Base-by-base conservation (phyloP, 1,140 invertebrate species). In the Bradysia coprophila region DNA sequence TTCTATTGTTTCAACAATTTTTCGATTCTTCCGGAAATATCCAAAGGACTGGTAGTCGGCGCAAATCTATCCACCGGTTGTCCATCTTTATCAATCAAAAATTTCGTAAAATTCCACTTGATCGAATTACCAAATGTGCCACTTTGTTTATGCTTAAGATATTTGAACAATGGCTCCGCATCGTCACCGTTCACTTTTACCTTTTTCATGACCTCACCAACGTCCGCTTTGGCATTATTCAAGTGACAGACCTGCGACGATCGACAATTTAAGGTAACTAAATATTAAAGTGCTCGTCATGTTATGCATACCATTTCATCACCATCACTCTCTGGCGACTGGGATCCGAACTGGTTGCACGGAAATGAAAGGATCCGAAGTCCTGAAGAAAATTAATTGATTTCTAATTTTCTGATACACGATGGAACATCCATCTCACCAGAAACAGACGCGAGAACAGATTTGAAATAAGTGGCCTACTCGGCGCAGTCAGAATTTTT, bases 61-160 rank as follows among this genome's bases (percentile, higher is more conserved):
- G 71, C 75, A 59, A 84, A 84, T 53, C 91, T 69, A 48, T 81
- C 76, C 0, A 94, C 76, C 1, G 85, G 82, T 34, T 81, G 62
- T 3, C 93, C 93, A 40, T 92, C 65, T 56, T 78, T 86, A 58
- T 94, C 74, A 24, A 95, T 65, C 32, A 97, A 68, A 59, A 97
- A 98, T 57, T 97, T 97, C 3, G 87, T 86, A 51, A 96, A 97
- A 62, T 97, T 98, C 93, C 93, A 97, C 56, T 96, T 95, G 48
- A 96, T 91, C 33, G 71, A 74, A 55, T 78, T 69, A n/a, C 71
- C 74, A n/a, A 86, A 49, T 6, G 69, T 72, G 1, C 83, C 83
- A 4, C 67, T 64, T 54, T 88, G 75, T 47, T 85, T 86, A 19
- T 72, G 59, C 62, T 94, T 91, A 46, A 97, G 65, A 57, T 78